phyloP scores from a whole-genome alignment of 2,888 invertebrate species.

The Strigamia crassipes region DNA sequence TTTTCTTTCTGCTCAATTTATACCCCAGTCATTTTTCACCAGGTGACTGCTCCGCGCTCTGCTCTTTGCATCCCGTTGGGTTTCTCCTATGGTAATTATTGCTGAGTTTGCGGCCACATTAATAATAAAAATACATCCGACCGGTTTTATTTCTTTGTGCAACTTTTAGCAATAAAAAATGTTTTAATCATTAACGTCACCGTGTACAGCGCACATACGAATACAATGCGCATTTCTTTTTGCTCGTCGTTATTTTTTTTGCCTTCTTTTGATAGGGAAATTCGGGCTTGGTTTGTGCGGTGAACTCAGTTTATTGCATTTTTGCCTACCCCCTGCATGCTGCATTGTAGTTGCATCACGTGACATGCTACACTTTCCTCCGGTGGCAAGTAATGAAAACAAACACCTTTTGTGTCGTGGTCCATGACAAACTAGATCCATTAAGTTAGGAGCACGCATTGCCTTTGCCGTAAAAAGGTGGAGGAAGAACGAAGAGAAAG shows the following conservation, averaged over 20 bases:
- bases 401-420: conserved; percentile 34
- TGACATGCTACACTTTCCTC: conserved; percentile 20
- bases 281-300: background rate
- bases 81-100: conserved; percentile 29
- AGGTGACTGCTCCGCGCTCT: conserved; percentile 6
- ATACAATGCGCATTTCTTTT: too few relatives aligned
- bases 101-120: conserved; percentile 37
- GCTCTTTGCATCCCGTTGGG: conserved; percentile 18
- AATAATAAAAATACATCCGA: conserved; percentile 23
- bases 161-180: background rate
- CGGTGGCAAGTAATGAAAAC: conserved; percentile 31
- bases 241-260: too few relatives aligned
- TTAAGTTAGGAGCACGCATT: conserved; percentile 29
- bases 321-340: background rate
- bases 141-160: background rate
- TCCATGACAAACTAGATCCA: conserved; percentile 34
- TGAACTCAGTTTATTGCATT: background rate
- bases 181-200: too few relatives aligned
- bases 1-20: conserved; percentile 25
- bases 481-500: too few relatives aligned
- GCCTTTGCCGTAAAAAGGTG: background rate
- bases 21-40: conserved; percentile 10
- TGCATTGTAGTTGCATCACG: conserved; percentile 9
- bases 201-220: too few relatives aligned
- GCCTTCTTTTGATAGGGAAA: background rate